Evolutionary conservation across 2,888 invertebrate genomes (phyloP).

Genomic region (Ectemnius cavifrons): DNA sequence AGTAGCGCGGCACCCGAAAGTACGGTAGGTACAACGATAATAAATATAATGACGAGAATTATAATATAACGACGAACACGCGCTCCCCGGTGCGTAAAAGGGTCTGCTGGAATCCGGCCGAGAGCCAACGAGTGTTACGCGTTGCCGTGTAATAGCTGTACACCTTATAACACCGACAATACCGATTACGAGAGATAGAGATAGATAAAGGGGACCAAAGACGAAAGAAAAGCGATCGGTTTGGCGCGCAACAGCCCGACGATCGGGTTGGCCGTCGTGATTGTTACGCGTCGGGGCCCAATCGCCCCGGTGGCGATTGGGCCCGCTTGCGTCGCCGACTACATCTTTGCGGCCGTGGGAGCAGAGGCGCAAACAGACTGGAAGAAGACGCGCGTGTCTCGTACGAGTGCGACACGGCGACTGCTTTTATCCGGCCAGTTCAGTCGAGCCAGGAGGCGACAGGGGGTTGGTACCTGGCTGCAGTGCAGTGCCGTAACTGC

Average conservation of each 20-base stretch:
- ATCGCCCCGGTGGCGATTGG: slow-evolving; percentile 13
- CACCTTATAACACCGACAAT: slow-evolving; percentile 18
- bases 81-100: slow-evolving; percentile 9
- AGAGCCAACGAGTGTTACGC: slow-evolving; percentile 14
- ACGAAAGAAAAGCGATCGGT: slow-evolving; percentile 29
- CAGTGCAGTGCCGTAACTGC: slow-evolving; percentile 67
- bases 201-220: slow-evolving; percentile 29
- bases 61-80: background rate
- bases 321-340: slow-evolving; percentile 36
- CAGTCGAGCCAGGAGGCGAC: slow-evolving; percentile 34
- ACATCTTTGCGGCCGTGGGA: slow-evolving; percentile 37
- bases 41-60: slow-evolving; percentile 24
- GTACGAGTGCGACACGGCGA: slow-evolving; percentile 44
- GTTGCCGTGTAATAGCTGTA: slow-evolving; percentile 14
- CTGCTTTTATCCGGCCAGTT: slow-evolving; percentile 43
- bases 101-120: slow-evolving; percentile 18
- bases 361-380: background rate
- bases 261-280: background rate
- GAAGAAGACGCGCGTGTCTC: slow-evolving; percentile 26
- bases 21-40: slow-evolving; percentile 29
- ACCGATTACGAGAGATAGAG: slow-evolving; percentile 30
- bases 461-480: slow-evolving; percentile 50
- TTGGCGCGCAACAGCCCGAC: slow-evolving; percentile 26
- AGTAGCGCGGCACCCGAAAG: slow-evolving; percentile 26
- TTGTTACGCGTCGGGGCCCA: slow-evolving; percentile 18